phyloP scores from a whole-genome alignment of 2,113 vertebrate genomes.

The Halichoeres trimaculatus region DNA sequence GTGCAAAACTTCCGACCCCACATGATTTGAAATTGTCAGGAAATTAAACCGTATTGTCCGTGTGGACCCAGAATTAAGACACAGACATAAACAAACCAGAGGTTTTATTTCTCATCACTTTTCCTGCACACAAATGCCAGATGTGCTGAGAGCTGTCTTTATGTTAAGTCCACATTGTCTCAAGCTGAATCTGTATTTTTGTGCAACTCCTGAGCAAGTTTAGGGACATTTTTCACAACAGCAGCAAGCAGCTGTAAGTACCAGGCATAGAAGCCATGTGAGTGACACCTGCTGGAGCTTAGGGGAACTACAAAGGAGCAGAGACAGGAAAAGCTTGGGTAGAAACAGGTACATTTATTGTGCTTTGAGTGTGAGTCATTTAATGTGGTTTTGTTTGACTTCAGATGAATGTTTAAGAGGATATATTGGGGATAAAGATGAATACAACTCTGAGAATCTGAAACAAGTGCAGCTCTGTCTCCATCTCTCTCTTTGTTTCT shows the following conservation, averaged over 20 bases:
- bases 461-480: constrained; percentile 14
- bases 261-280: constrained; percentile 46
- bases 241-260: neutral
- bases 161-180: neutral
- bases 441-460: constrained; percentile 5
- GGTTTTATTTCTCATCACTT: neutral
- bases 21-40: constrained; percentile 28
- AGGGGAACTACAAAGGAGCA: constrained; percentile 33
- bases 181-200: neutral
- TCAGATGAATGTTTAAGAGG: constrained; percentile 12
- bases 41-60: constrained; percentile 15
- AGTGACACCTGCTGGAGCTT: constrained; percentile 76
- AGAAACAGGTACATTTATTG: neutral
- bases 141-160: neutral
- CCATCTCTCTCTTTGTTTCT: constrained; percentile 40
- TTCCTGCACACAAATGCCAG: neutral
- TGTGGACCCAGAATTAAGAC: neutral
- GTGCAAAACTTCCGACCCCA: neutral
- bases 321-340: neutral
- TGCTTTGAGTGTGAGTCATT: neutral
- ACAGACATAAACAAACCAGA: neutral
- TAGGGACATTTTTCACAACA: constrained; percentile 1
- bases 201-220: neutral
- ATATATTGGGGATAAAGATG: neutral
- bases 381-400: neutral